Percentiles rank a stretch among this genome's conserved stretches.
Conservation (phyloP, 64 coral and sea anemone species). For the Catalaphyllia jardinei region DNA sequence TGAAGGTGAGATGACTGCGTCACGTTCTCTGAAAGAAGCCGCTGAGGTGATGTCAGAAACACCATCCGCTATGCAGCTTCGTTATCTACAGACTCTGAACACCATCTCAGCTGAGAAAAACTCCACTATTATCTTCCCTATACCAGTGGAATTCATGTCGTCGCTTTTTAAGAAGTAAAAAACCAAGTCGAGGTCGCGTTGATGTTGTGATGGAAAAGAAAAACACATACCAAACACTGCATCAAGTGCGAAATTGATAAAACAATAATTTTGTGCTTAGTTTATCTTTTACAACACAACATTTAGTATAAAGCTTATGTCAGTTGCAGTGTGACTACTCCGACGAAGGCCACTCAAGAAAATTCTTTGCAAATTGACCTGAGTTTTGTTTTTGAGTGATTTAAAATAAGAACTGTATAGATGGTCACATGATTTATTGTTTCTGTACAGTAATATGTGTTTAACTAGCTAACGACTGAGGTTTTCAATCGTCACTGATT, state of each 20-base stretch:
- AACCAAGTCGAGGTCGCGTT: background rate
- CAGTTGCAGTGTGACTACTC: too few relatives aligned
- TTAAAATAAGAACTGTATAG: too few relatives aligned
- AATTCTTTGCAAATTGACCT: too few relatives aligned
- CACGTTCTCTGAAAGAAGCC: slow-evolving; percentile 85
- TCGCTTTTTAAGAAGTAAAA: slow-evolving; percentile 39
- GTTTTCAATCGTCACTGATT: too few relatives aligned
- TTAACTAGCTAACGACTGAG: too few relatives aligned
- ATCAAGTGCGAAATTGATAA: too few relatives aligned
- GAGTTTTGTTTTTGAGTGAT: too few relatives aligned
- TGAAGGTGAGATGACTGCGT: slow-evolving; percentile 75
- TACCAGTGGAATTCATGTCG: slow-evolving; percentile 74
- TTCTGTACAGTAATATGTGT: too few relatives aligned
- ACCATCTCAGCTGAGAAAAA: slow-evolving; percentile 93
- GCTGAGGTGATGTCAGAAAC: slow-evolving; percentile 77
- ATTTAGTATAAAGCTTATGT: background rate
- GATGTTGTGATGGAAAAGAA: background rate
- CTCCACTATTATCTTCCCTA: slow-evolving; percentile 83
- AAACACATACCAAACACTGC: too few relatives aligned
- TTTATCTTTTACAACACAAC: background rate
- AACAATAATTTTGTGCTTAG: too few relatives aligned
- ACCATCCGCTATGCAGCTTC: slow-evolving; percentile 80
- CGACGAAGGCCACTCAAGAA: too few relatives aligned
- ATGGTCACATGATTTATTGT: too few relatives aligned
- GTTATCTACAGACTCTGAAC: slow-evolving; percentile 85